Base-by-base conservation (phyloP, 2,113 vertebrate genomes). In the Lophochroa leadbeateri region DNA sequence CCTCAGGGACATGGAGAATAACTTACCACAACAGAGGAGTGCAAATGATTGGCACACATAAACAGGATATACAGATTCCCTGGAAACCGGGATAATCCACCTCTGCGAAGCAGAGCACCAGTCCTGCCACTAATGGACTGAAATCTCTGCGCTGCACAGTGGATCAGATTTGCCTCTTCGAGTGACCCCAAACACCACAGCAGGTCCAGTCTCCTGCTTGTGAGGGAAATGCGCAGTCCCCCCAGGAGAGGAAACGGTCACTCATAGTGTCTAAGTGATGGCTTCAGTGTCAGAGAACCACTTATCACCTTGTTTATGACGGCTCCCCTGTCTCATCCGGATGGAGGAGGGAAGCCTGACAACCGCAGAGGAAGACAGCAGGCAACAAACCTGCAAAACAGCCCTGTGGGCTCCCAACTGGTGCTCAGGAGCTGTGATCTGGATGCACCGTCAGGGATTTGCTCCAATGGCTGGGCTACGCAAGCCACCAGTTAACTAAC, bases 31-130 rank as follows among this genome's bases (percentile, higher is more conserved):
- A 52, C 68, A 93, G 77, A 90, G 58, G 52, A 88, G 92, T 0
- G 3, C 50, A 84, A 94, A 69, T 78, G 88, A 94, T 55, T 95
- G 86, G 86, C 88, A 95, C 37, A 64, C 77, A 95, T 47, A 89
- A 90, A 81, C 58, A 70, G 53, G 74, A 88, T 69, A 69, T 86
- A 70, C 68, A 78, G 64, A 94, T 88, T 93, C 86, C 86, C 85
- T 95, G 92, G 90, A 96, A 97, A 96, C 15, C 0, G 4, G 72
- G 80, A 94, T 92, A 94, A 95, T 92, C 77, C 92, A 92, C 47
- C 90, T 90, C 82, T 52, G 86, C 80, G 60, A 80, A 93, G 65
- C 50, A 75, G 63, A 80, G 64, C 90, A 80, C 12, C 71, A 67
- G 29, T 35, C 13, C 46, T 83, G 58, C 24, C 0, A 1, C 63